Base-by-base conservation (phyloP, 2,797 vertebrate species). In the Sitta carolinensis region DNA sequence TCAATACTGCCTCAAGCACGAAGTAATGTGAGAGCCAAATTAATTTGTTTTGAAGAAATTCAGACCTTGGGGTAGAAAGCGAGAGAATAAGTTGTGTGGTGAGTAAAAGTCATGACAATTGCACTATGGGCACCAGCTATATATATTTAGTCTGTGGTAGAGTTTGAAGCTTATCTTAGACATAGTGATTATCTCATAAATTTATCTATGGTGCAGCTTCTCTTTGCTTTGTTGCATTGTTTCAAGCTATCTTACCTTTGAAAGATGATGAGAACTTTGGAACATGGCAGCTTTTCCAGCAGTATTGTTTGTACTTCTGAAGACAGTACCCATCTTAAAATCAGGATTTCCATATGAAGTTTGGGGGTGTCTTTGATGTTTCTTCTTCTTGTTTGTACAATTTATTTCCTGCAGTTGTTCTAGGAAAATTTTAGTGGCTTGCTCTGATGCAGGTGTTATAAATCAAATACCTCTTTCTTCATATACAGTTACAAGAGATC, bases 1-100 rank as follows among this genome's bases (percentile, higher is more conserved):
- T 83, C 64, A 78, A 1, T 90, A 45, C 10, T 64, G 47, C 87
- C 62, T 93, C 57, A 64, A 95, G 90, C 38, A 48, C 1, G 36
- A 48, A 13, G 40, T 51, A 43, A 29, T 50, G 21, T 36, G 43
- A 51, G 32, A 75, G 34, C 27, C 54, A 92, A 54, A 84, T 87
- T 62, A 76, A 74, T 92, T 93, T 87, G 64, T 83, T 92, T 87
- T 85, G n/a, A 76, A 87, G 79, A 91, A 88, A 63, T 18, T 84
- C 61, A 80, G 38, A 64, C 61, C 54, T 85, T 79, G 40, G 16
- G 36, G 43, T 83, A 81, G 48, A 89, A 92, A 76, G 45, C 68
- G 61, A 77, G 40, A 82, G 61, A 90, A 8, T 59, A 67, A 57
- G 18, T 74, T 74, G 30, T 38, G 54, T 76, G n/a, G 21, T 81